Conservation (phyloP, 2,113 vertebrate species). For the Carassius auratus region DNA sequence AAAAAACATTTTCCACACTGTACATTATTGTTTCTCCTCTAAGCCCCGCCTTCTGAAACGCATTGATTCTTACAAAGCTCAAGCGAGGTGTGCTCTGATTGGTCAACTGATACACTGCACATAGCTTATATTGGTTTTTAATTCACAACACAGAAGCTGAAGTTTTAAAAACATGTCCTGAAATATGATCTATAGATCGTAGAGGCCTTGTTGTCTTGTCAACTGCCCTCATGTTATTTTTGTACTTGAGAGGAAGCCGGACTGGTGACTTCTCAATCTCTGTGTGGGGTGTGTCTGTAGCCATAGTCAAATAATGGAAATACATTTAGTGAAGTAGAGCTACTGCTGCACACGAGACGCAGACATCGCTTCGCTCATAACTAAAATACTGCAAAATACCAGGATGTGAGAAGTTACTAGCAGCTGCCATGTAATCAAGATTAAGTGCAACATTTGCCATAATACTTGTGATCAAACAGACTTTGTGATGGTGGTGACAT, state of each 20-base stretch:
- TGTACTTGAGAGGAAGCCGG: not conserved
- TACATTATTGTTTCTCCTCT: too few relatives aligned
- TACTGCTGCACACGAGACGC: not conserved
- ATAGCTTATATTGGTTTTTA: not conserved
- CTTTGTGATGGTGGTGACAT: not conserved
- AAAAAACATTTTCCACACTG: too few relatives aligned
- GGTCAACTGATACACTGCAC: not conserved
- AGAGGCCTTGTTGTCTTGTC: not conserved
- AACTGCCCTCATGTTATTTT: not conserved
- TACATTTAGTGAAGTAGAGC: not conserved
- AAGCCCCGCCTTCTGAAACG: too few relatives aligned
- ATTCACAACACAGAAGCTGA: too few relatives aligned
- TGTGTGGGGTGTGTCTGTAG: not conserved
- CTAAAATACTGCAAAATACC: not conserved
- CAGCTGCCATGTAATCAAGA: not conserved
- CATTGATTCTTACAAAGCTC: too few relatives aligned
- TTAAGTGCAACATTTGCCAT: not conserved
- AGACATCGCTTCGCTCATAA: not conserved
- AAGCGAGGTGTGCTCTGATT: too few relatives aligned
- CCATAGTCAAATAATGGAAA: conserved; percentile 3
- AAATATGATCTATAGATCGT: not conserved
- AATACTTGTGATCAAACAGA: not conserved
- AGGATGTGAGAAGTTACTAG: not conserved
- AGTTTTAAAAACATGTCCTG: too few relatives aligned
- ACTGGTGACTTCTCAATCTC: not conserved